Conservation (phyloP, 1,140 invertebrate genomes). For the Laupala kohalensis region DNA sequence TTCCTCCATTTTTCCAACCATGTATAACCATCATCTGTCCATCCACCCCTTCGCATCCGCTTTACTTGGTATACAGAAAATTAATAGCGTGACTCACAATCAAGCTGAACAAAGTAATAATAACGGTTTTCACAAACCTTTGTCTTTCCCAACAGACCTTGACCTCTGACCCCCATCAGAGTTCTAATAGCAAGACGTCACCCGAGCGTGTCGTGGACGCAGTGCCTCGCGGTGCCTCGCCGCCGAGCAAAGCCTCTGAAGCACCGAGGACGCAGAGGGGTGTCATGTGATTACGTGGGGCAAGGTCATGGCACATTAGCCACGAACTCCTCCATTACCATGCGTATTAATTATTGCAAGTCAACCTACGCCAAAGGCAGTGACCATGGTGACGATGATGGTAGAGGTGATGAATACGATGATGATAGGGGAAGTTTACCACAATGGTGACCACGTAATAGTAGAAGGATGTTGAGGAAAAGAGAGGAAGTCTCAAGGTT, state of each 20-base stretch:
- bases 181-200: no score
- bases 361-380: not conserved
- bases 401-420: not conserved
- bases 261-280: no score
- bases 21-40: no score
- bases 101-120: no score
- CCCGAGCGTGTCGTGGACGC: no score
- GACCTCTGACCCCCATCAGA: not conserved
- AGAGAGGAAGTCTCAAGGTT: no score
- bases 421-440: not conserved
- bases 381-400: not conserved
- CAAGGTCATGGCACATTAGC: not conserved
- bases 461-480: no score
- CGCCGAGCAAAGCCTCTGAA: not conserved
- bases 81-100: no score
- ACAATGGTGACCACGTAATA: not conserved
- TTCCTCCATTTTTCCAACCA: no score
- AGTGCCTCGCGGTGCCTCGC: not conserved
- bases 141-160: not conserved
- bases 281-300: not conserved
- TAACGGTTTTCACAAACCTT: no score
- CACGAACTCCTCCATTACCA: not conserved
- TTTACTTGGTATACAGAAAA: no score
- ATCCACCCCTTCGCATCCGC: no score
- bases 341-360: not conserved